These are phyloP conservation scores for Habroteleia sp. DNA, from an alignment of 2,888 invertebrate species.

Conservation along the genomic window DNA sequence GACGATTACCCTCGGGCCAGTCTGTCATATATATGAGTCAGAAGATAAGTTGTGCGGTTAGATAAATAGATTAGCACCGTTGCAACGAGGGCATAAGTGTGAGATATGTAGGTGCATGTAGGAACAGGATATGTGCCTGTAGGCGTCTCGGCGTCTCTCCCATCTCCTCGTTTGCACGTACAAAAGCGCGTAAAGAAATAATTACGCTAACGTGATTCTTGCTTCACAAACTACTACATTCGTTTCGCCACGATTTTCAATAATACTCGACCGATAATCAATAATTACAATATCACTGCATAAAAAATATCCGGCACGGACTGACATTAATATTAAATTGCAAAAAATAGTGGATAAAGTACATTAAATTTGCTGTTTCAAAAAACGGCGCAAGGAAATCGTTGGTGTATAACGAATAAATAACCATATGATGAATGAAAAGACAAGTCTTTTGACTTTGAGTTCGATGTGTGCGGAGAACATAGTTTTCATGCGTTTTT, in stretches of 20 bases:
- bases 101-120: constrained; percentile 53
- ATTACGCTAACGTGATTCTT: constrained; percentile 31
- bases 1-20: constrained; percentile 40
- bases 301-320: neutral
- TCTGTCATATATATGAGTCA: constrained; percentile 71
- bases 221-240: constrained; percentile 3
- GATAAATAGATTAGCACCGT: constrained; percentile 78
- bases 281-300: constrained; percentile 17
- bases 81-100: constrained; percentile 67
- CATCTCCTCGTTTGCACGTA: constrained; percentile 43
- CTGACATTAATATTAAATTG: neutral
- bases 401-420: too few species aligned
- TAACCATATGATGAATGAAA: too few species aligned
- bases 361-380: too few species aligned
- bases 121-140: constrained; percentile 66
- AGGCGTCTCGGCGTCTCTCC: constrained; percentile 43
- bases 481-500: too few species aligned
- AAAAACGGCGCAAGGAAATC: too few species aligned
- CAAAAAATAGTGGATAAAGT: too few species aligned
- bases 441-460: too few species aligned
- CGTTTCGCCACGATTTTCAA: constrained; percentile 8
- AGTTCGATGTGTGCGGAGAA: too few species aligned
- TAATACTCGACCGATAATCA: constrained; percentile 1
- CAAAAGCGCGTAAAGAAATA: constrained; percentile 39
- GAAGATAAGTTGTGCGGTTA: constrained; percentile 75